phyloP scores from a whole-genome alignment of 2,113 vertebrate species.

The Brevimyrus niger region DNA sequence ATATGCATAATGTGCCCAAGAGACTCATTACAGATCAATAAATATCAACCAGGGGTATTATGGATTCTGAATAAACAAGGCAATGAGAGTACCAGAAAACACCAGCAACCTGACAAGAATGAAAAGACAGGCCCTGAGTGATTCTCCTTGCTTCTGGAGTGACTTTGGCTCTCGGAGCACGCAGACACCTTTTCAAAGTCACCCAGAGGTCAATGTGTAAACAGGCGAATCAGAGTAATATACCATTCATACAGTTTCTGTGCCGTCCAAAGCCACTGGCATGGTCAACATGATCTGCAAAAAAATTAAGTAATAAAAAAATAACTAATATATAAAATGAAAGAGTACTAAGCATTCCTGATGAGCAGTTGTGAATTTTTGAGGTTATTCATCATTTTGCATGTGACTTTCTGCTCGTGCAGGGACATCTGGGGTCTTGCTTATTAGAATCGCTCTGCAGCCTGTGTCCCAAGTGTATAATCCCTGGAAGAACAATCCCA shows the following conservation, averaged over 20 bases:
- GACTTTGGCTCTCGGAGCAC: neutral
- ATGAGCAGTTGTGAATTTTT: neutral
- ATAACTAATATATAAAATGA: neutral
- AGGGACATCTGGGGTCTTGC: neutral
- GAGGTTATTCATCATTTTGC: neutral
- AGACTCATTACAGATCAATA: slow-evolving; percentile 39
- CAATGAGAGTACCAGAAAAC: neutral
- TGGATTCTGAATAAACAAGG: slow-evolving; percentile 32
- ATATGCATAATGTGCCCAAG: slow-evolving; percentile 24
- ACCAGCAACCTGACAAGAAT: neutral
- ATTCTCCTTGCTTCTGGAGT: neutral
- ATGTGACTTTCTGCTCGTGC: neutral
- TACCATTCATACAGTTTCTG: neutral
- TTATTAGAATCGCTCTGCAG: neutral
- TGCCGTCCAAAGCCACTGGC: neutral
- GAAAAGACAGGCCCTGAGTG: neutral
- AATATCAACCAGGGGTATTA: slow-evolving; percentile 31
- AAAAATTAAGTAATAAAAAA: neutral
- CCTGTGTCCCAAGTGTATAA: neutral
- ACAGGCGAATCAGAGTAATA: neutral
- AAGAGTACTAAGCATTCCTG: neutral
- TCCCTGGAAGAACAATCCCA: neutral
- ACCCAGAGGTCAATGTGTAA: neutral
- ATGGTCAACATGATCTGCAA: neutral
- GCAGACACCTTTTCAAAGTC: neutral